Evolutionary conservation across 2,888 invertebrate species (phyloP), one percentile per base, ranked within the genome.

Genomic region (Acrocera orbiculus): DNA sequence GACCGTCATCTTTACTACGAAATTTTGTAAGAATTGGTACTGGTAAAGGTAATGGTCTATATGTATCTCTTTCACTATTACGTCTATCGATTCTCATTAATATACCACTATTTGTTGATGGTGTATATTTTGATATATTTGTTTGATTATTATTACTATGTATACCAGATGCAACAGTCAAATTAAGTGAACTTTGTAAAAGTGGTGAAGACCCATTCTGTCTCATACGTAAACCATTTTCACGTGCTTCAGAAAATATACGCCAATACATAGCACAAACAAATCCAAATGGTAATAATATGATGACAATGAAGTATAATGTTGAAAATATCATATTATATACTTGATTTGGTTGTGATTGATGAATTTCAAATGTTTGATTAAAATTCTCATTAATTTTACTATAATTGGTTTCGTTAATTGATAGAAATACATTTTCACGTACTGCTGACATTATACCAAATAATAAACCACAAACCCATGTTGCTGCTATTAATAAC

Each of bases 191-290:
- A 44, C 60, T 59, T 42, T 61, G 60, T 19, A 61, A 41, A 32
- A 61, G 41, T 27, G 60, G 61, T 16, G 61, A 61, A 4, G 61
- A 61, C 14, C 60, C 61, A 36, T 61, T 61, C 34, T 61, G 60
- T 3, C 60, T 49, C 54, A 61, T 60, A 19, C 60, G 49, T 37
- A 61, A 39, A 2, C 61, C 60, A 40, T 61, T 61, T 34, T 58
- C 59, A 4, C 58, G 49, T 3, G 60, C 60, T 43, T 61, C 60
- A 6, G 56, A 55, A 37, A 60, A 58, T 35, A 61, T 61, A 32
- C 60, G 50, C 61, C 60, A 61, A 30, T 61, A 61, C 60, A 61
- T 61, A 30, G 56, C 54, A 27, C 61, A 59, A 1, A 61, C 59
- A 16, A 61, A 53, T 13, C 55, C 53, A 30, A 61, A 61, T 5